Evolutionary conservation across 2,797 vertebrate genomes (phyloP).

Genomic region (Spinibarbus caldwelli): DNA sequence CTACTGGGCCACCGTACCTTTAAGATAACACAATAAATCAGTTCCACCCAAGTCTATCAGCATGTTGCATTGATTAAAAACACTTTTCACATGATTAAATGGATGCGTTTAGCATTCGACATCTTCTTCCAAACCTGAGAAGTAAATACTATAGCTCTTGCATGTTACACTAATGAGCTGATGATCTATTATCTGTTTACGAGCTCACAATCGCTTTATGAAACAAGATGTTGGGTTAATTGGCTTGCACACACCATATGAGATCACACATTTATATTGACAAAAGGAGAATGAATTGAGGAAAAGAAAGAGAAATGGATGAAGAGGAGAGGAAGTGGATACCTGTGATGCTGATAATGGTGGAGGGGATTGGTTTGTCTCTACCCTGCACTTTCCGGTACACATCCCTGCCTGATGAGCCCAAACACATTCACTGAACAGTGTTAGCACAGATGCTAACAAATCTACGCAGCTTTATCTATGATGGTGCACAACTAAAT

Average conservation of each 20-base stretch:
- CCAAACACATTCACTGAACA: conserved; percentile 65
- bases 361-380: conserved; percentile 81
- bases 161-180: not conserved
- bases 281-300: not conserved
- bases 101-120: not conserved
- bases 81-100: not conserved
- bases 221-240: not conserved
- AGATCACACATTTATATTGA: not conserved
- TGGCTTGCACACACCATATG: not conserved
- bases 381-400: conserved; percentile 93
- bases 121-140: not conserved
- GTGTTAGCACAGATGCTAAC: conserved; percentile 11
- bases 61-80: not conserved
- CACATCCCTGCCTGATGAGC: conserved; percentile 85
- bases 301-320: not conserved
- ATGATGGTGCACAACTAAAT: not conserved
- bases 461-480: not conserved
- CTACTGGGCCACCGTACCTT: too few relatives aligned
- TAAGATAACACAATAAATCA: too few relatives aligned
- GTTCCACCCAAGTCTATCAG: not conserved
- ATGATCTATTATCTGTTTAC: not conserved
- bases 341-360: conserved; percentile 89
- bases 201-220: not conserved
- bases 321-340: conserved; percentile 52
- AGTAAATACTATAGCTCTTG: not conserved